Percentiles rank a stretch among this genome's conserved stretches.
Evolutionary conservation across 1,140 invertebrate species (phyloP).

Genomic region (Drosophila ficusphila): DNA sequence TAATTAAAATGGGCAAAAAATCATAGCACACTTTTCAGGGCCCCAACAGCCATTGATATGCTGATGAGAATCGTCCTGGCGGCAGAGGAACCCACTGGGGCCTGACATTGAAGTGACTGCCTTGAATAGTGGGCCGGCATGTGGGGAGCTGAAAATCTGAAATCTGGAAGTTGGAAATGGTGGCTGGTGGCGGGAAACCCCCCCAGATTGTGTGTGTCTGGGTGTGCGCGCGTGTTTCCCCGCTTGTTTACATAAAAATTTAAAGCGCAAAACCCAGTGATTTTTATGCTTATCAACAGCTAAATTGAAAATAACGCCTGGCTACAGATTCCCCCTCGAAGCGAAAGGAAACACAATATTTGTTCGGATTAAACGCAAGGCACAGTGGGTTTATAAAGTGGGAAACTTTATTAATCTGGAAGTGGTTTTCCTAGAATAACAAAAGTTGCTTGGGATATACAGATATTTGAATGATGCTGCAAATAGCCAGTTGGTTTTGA

Average conservation of each 20-base stretch:
- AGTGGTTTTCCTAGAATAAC: too few species aligned
- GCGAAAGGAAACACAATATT: conserved; percentile 47
- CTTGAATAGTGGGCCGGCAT: conserved; percentile 51
- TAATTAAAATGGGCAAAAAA: conserved; percentile 72
- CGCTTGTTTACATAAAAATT: conserved; percentile 74
- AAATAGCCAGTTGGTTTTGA: too few species aligned
- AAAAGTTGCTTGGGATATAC: too few species aligned
- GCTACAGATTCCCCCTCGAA: conserved; percentile 29
- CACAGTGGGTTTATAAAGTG: conserved; percentile 5
- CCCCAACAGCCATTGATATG: conserved; percentile 67
- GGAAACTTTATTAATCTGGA: too few species aligned
- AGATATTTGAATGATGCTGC: too few species aligned
- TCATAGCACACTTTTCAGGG: conserved; percentile 57
- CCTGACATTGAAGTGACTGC: conserved; percentile 77
- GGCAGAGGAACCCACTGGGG: conserved; percentile 38
- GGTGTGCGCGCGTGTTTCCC: conserved; percentile 1
- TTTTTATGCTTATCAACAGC: conserved; percentile 75
- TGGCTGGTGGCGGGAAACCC: not conserved
- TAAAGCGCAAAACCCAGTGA: conserved; percentile 71
- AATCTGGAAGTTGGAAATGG: too few species aligned
- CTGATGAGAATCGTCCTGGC: conserved; percentile 53
- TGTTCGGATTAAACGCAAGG: conserved; percentile 20
- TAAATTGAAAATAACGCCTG: conserved; percentile 69
- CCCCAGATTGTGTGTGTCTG: conserved; percentile 1
- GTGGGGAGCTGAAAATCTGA: too few species aligned